Base-by-base conservation (phyloP, 2,797 vertebrate species). In the Molossus alvarezi region DNA sequence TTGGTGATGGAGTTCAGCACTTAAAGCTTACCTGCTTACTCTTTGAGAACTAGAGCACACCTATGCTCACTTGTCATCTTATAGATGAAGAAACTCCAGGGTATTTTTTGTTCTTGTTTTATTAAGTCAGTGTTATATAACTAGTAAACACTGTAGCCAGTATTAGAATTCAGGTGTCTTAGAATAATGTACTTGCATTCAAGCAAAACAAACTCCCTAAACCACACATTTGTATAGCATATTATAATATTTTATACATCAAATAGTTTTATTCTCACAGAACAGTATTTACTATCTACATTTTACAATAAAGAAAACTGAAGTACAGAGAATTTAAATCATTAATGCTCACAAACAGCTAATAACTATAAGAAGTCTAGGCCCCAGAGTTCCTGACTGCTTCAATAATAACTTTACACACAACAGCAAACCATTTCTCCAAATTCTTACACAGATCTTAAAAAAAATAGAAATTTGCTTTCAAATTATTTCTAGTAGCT, bases 401-500 rank as follows among this genome's bases (percentile, higher is more conserved):
- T 90, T 33, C 23, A 93, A 79, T 64, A 88, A 81, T 51, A 73
- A 84, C 57, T 9, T 88, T 72, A 76, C 1, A 81, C 0, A 88
- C 27, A 33, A 88, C 1, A 92, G 57, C 41, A 95, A 89, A 92
- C 10, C 9, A 23, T n/a, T 86, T 92, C 77, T 87, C n/a, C 45
- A 88, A 88, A 94, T 77, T 90, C 41, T 87, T 75, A 67, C 6
- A 67, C 9, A 82, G 5, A n/a, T 21, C 48, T 58, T 88, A 18
- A 53, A 55, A 80, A 91, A 92, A 83, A 80, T 0, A 82, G 23
- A 94, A 87, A 4, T 72, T 10, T 92, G 12, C 11, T 92, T 92
- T 73, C 62, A 88, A 95, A 83, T 88, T 94, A 97, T 69, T 80
- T 84, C 71, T 45, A 85, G 17, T 45, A 95, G 48, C n/a, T 95